Percentiles rank a stretch among this genome's conserved stretches.
Conservation (phyloP, 2,888 invertebrate genomes). For the Leptura quadrifasciata region DNA sequence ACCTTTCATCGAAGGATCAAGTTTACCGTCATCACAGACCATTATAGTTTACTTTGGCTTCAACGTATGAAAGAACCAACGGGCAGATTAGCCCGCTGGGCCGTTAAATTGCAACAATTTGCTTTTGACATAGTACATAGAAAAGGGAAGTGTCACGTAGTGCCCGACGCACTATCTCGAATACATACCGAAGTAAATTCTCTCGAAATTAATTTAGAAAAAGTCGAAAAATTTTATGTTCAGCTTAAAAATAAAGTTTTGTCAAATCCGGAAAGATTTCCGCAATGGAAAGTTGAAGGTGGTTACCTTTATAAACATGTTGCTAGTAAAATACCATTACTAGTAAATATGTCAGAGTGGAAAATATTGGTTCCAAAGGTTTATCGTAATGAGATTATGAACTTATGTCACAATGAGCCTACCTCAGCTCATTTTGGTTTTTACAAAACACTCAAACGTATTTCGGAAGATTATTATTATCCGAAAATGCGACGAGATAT, state of each 20-base stretch:
- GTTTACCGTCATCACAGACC: too few species aligned
- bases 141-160: not conserved
- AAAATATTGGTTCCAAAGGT: slow-evolving; percentile 11
- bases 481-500: slow-evolving; percentile 12
- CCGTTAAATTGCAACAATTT: not conserved
- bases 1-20: too few species aligned
- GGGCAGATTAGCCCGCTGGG: too few species aligned
- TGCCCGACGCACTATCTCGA: not conserved
- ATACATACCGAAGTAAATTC: not conserved
- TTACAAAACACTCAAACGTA: not conserved
- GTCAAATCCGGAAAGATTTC: not conserved
- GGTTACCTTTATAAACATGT: not conserved
- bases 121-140: not conserved
- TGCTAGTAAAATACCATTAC: not conserved
- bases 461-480: not conserved
- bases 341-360: not conserved
- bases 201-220: not conserved
- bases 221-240: not conserved
- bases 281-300: not conserved
- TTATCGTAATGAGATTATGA: not conserved
- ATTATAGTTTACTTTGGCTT: too few species aligned
- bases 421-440: slow-evolving; percentile 12
- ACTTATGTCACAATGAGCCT: not conserved
- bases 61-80: too few species aligned
- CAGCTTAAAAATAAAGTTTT: not conserved